Evolutionary conservation across 2,888 invertebrate genomes (phyloP), one percentile per base, ranked within the genome.

Genomic region (Temnothorax ravouxi): DNA sequence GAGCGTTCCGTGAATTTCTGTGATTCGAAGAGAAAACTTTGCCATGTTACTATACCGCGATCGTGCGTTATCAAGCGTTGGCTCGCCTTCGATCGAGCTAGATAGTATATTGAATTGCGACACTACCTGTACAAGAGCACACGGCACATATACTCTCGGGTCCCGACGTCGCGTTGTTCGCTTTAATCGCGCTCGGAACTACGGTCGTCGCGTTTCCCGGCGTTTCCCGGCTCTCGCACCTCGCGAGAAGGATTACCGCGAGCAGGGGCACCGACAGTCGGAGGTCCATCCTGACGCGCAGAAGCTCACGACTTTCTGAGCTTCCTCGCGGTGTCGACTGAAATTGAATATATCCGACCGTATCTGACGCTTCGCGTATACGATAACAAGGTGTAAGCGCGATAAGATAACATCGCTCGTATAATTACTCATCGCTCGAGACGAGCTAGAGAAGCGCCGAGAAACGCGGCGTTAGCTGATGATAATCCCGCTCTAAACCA

Each of bases 61-160:
- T n/a, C n/a, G 3, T 18, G 18, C 15, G 15, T 59, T 59, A 34
- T 61, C 29, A 0, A 47, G 3, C 34, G n/a, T 13, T 34, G 6
- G 34, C 34, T 34, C 34, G 34, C 6, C 38, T 38, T 62, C n/a
- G n/a, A 34, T 64, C 38, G 38, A 38, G 61, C n/a, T n/a, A 38
- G 38, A 41, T 13, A 15, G 3, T 15, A 11, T 47, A 11, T 47
- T 2, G n/a, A 34, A 25, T 4, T n/a, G n/a, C 6, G 6, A 21
- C 25, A 66, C 66, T 88, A 92, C 92, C 92, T 89, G 85, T 85
- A 47, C 92, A 92, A 18, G 71, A 76, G 67, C 89, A 90, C 34
- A 86, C 47, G 8, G 8, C 29, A 44, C 89, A 90, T 74, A 90
- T 75, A 59, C 34, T 79, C 8, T 15, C 8, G 15, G 54, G 11